These are phyloP conservation scores for Serranus cabrilla DNA, from an alignment of 2,797 vertebrate species.

Conservation along the genomic window DNA sequence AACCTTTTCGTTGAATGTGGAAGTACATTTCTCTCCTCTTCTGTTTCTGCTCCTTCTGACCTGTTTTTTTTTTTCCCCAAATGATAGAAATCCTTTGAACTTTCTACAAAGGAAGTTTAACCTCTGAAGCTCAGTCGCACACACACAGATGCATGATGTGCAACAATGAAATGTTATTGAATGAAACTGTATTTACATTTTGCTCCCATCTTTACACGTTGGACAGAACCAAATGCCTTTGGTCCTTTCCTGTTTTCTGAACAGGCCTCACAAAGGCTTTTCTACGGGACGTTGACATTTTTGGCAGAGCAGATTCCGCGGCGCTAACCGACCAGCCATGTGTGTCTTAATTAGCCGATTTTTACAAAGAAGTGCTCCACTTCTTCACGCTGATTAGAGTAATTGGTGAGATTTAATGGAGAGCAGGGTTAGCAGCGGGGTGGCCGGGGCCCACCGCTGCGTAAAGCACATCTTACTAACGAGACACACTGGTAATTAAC, in stretches of 20 bases:
- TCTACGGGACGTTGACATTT: conserved; percentile 8
- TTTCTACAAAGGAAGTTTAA: conserved; percentile 71
- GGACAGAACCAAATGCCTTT: conserved; percentile 16
- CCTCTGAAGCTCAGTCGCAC: conserved; percentile 48
- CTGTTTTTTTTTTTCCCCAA: conserved; percentile 40
- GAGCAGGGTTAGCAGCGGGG: conserved; percentile 78
- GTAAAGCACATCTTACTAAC: conserved; percentile 84
- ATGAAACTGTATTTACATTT: conserved; percentile 40
- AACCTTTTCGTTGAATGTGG: conserved; percentile 63
- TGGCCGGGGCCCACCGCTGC: conserved; percentile 76
- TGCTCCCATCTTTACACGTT: conserved; percentile 4
- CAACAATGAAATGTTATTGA: conserved; percentile 36
- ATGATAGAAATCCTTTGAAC: conserved; percentile 74
- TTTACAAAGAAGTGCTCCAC: conserved; percentile 76
- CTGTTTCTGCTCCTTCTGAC: conserved; percentile 34
- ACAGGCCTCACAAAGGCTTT: conserved; percentile 18
- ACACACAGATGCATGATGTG: conserved; percentile 16
- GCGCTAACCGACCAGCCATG: conserved; percentile 67
- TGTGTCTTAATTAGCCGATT: conserved; percentile 80
- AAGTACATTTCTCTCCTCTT: conserved; percentile 55
- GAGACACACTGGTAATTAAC: conserved; percentile 81
- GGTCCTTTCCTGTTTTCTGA: conserved; percentile 7
- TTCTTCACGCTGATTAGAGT: conserved; percentile 82
- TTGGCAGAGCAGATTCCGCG: conserved; percentile 36
- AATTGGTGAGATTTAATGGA: conserved; percentile 86